phyloP scores from a whole-genome alignment of 1,140 invertebrate genomes.

The Elysia chlorotica region DNA sequence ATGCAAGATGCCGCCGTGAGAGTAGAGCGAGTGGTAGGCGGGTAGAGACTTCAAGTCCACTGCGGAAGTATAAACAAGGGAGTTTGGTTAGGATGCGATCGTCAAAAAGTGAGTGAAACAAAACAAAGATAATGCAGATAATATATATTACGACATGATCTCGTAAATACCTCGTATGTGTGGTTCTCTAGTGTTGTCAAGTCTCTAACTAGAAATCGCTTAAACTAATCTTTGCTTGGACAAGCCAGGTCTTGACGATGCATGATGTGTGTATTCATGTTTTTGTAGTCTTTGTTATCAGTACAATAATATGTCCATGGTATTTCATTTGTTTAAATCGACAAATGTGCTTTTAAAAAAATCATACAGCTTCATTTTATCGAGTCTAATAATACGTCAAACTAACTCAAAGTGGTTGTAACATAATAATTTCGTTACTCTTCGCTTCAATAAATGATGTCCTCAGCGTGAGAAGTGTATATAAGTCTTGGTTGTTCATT shows the following conservation, averaged over 20 bases:
- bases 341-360: too few species aligned
- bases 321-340: too few species aligned
- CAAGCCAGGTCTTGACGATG: slow-evolving; percentile 20
- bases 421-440: too few species aligned
- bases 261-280: too few species aligned
- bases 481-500: too few species aligned
- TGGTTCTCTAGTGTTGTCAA: background rate
- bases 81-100: background rate
- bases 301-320: too few species aligned
- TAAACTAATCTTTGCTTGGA: slow-evolving; percentile 21
- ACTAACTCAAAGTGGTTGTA: too few species aligned
- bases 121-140: background rate
- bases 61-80: background rate
- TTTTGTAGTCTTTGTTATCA: too few species aligned
- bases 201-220: background rate
- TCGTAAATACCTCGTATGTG: background rate
- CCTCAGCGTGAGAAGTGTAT: too few species aligned
- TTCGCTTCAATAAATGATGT: too few species aligned
- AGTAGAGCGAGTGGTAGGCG: slow-evolving; percentile 13
- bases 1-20: background rate
- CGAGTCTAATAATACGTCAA: too few species aligned
- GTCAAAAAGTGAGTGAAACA: background rate
- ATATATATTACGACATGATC: background rate
- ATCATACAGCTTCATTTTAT: too few species aligned
- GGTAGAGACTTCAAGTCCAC: background rate